Evolutionary conservation across 1,140 invertebrate genomes (phyloP), one percentile per base, ranked within the genome.

Genomic region (Laupala kohalensis): DNA sequence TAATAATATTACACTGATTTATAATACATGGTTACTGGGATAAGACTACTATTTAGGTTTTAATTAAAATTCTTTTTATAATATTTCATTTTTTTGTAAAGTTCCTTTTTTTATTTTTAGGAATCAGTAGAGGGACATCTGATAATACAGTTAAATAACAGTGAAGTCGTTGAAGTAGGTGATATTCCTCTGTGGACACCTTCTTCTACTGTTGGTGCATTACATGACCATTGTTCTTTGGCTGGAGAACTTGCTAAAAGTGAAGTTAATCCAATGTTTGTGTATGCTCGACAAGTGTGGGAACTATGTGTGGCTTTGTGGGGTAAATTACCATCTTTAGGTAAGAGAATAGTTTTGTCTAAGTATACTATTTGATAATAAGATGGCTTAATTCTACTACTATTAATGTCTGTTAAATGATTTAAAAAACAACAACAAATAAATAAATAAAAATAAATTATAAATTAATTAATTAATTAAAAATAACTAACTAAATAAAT

Each of bases 301-400:
- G 85, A 88, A 62, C 82, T 97, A 1, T 89, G 91, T 76, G 85
- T 89, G 2, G 90, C 92, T 0, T 84, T 97, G 2, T 96, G 93
- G 94, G 93, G 93, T 4, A 85, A 85, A 37, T 81, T 89, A 70
- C 78, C 84, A 0, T 84, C 79, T 19, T 62, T 80, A 25, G 65
- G 72, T 73, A 67, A 67, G 62, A 65, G 66, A 6, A n/a, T 64
- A 6, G 69, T 67, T 72, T 2, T n/a, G n/a, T n/a, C 4, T 24
- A 62, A 62, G n/a, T n/a, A n/a, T n/a, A n/a, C n/a, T n/a, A n/a
- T n/a, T n/a, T n/a, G n/a, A n/a, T n/a, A n/a, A n/a, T n/a, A n/a
- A n/a, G n/a, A n/a, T n/a, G n/a, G n/a, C n/a, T n/a, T n/a, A n/a
- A n/a, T n/a, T n/a, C n/a, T n/a, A n/a, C n/a, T n/a, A n/a, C n/a